Base-by-base conservation (phyloP, 2,888 invertebrate genomes). In the Brenthis hecate region DNA sequence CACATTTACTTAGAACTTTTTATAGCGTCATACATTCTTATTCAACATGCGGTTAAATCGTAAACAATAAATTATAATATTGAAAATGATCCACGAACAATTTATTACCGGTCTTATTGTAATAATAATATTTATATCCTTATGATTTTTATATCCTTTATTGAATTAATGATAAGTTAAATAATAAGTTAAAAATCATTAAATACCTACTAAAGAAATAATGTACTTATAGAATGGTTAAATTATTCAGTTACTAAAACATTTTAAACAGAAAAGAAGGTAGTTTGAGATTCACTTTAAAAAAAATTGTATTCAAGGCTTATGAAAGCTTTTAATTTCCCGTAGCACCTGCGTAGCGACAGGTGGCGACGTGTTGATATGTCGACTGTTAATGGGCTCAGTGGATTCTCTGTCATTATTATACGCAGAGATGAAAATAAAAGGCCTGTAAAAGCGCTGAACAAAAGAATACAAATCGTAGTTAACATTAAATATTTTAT, bases 51-150 rank as follows among this genome's bases (percentile, higher is more conserved):
- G 62, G 56, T 72, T 72, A 62, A 71, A 65, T 80, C 82, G 82
- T 84, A 83, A 82, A 81, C 75, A 74, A 66, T 75, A 68, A 76
- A 81, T 83, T 85, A 84, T 78, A 80, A 73, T 69, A 73, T 77
- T 73, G 75, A 78, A 83, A 77, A 76, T 75, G 67, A 75, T 72
- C 72, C 77, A 75, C 77, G 50, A 43, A 14, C 16, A 8, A 43
- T 43, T 43, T 43, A 43, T 43, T 11, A 11, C 36, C 11, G 0
- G 3, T 1, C 11, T 43, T 43, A 43, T 2, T 11, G 11, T 43
- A 43, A 11, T 43, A 43, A 43, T 43, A 11, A 11, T 43, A 11
- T 36, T 43, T 11, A 43, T 43, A 43, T 43, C 11, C 36, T 43
- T 43, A 19, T 19, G 1, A 19, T 43, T 43, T 36, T 43, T 11